Evolutionary conservation across 2,888 invertebrate species (phyloP).

Genomic region (Scaptomyza cyrtandrae): DNA sequence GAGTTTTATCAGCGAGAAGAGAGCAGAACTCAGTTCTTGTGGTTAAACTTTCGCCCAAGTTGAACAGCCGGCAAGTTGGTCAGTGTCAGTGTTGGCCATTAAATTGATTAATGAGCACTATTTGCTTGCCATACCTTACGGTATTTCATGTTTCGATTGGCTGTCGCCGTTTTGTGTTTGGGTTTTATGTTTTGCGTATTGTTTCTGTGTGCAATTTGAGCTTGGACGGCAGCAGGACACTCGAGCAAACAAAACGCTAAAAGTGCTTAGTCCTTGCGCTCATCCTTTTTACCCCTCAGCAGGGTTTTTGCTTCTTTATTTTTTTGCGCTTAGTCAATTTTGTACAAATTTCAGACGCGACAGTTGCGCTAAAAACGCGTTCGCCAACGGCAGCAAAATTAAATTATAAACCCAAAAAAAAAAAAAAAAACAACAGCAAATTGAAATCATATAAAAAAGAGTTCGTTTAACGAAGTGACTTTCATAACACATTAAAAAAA

Average conservation of each 20-base stretch:
- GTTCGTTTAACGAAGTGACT: constrained; percentile 29
- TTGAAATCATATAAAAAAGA: background rate
- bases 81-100: constrained; percentile 56
- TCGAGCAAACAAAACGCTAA: constrained; percentile 53
- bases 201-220: constrained; percentile 77
- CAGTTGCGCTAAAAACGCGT: constrained; percentile 76
- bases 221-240: constrained; percentile 65
- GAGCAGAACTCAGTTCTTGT: background rate
- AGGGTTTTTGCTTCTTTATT: constrained; percentile 24
- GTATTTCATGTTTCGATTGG: constrained; percentile 40
- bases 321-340: constrained; percentile 63
- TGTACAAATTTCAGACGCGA: constrained; percentile 52
- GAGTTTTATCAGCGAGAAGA: constrained; percentile 5
- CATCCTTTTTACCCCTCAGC: constrained; percentile 11
- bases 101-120: constrained; percentile 79
- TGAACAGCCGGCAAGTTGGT: constrained; percentile 55
- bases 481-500: constrained; percentile 1
- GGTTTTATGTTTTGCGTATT: constrained; percentile 57
- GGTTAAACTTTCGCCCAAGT: constrained; percentile 23
- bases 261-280: background rate
- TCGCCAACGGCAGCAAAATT: constrained; percentile 63
- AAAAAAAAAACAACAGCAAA: background rate
- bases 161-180: constrained; percentile 32
- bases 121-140: constrained; percentile 70
- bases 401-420: constrained; percentile 19